Percentiles rank a stretch among this genome's conserved stretches.
Evolutionary conservation across 2,888 invertebrate species (phyloP).

Genomic region (Steinernema scapterisci): DNA sequence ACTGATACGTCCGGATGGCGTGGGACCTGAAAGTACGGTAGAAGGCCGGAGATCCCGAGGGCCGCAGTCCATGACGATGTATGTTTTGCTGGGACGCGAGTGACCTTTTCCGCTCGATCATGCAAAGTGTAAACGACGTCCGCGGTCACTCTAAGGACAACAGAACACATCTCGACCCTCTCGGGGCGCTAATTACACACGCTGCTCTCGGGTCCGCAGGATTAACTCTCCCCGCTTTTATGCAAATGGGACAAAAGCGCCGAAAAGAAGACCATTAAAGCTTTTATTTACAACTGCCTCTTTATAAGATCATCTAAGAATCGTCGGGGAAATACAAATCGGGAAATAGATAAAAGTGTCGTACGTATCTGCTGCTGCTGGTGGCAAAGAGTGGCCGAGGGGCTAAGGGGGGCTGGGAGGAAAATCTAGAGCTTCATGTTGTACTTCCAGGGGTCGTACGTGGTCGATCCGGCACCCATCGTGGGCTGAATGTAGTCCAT

Average conservation of each 20-base stretch:
- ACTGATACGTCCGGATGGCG: neutral
- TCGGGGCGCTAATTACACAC: conserved; percentile 1
- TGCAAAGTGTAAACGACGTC: conserved; percentile 26
- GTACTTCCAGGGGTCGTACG: conserved; percentile 28
- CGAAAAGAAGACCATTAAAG: conserved; percentile 15
- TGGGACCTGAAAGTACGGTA: neutral
- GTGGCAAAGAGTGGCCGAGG: neutral
- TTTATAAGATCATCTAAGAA: conserved; percentile 25
- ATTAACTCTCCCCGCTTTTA: conserved; percentile 26
- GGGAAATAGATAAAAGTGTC: too few species aligned
- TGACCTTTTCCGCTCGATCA: conserved; percentile 27
- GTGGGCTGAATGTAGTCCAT: neutral
- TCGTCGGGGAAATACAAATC: neutral
- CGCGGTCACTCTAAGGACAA: conserved; percentile 26
- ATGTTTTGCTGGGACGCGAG: neutral
- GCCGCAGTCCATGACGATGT: neutral
- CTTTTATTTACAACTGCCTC: conserved; percentile 24
- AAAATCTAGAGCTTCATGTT: conserved; percentile 6
- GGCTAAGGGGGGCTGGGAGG: neutral
- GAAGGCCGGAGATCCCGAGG: neutral
- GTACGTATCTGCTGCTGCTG: too few species aligned
- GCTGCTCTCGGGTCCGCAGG: neutral
- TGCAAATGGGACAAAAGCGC: conserved; percentile 3
- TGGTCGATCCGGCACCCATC: neutral
- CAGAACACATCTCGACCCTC: neutral